Evolutionary conservation across 2,888 invertebrate species (phyloP).

Genomic region (Melolontha melolontha): DNA sequence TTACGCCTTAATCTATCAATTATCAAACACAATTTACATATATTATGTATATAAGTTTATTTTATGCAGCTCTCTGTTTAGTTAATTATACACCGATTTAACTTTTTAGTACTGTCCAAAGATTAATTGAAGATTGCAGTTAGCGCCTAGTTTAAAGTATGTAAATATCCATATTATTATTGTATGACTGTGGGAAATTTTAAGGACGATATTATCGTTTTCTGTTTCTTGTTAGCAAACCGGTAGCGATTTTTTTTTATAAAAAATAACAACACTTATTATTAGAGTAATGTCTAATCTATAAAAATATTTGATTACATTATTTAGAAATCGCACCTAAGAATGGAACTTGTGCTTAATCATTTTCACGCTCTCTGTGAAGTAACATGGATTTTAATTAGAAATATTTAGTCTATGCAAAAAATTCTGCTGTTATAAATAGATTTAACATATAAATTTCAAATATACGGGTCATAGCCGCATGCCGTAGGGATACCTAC

Average conservation of each 20-base stretch:
- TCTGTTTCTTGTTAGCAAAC: background rate
- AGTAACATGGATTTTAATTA: constrained; percentile 12
- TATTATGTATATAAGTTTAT: no score
- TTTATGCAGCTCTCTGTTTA: no score
- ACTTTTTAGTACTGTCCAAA: background rate
- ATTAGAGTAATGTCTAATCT: constrained; percentile 8
- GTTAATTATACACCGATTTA: no score
- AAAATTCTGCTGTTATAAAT: constrained; percentile 1
- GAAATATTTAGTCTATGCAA: constrained; percentile 10
- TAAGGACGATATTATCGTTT: background rate
- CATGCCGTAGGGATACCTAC: background rate
- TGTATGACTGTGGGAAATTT: constrained; percentile 3
- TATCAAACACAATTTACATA: no score
- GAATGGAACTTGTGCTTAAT: constrained; percentile 1
- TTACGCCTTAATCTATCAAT: no score
- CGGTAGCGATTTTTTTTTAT: constrained; percentile 7
- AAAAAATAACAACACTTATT: constrained; percentile 15
- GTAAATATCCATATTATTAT: background rate
- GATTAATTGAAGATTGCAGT: constrained; percentile 3
- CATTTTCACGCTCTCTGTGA: constrained; percentile 1
- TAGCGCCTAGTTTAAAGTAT: background rate
- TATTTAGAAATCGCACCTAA: background rate
- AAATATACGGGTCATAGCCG: constrained; percentile 9
- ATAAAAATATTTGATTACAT: background rate
- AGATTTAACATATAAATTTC: constrained; percentile 14